Evolutionary conservation across 2,888 invertebrate genomes (phyloP).

Genomic region (Dryadula phaetusa): DNA sequence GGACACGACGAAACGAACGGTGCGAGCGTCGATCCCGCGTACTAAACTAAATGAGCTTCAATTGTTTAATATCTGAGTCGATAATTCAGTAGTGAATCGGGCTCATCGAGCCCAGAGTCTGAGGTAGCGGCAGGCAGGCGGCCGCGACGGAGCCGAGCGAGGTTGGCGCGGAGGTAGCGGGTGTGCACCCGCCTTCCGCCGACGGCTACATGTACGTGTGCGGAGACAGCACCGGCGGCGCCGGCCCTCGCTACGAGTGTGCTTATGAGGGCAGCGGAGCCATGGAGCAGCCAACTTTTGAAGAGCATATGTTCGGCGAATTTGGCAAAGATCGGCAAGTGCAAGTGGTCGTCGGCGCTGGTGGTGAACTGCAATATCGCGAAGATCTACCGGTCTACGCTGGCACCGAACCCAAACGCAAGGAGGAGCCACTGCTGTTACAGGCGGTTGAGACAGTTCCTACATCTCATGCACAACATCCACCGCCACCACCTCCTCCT

Average conservation of each 20-base stretch:
- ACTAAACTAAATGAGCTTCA: conserved; percentile 77
- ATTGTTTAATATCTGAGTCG: conserved; percentile 77
- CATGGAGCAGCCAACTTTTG: conserved; percentile 89
- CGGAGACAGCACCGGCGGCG: conserved; percentile 64
- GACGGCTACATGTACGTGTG: conserved; percentile 81
- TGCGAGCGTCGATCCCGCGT: conserved; percentile 78
- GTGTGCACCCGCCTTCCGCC: conserved; percentile 76
- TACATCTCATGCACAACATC: conserved; percentile 57
- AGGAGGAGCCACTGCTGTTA: conserved; percentile 74
- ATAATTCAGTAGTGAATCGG: conserved; percentile 61
- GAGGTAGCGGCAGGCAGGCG: conserved; percentile 57
- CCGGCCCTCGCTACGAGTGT: conserved; percentile 74
- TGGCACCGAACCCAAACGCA: conserved; percentile 64
- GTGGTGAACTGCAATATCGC: conserved; percentile 80
- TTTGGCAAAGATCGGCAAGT: conserved; percentile 85
- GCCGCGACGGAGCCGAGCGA: conserved; percentile 79
- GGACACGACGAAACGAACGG: conserved; percentile 80
- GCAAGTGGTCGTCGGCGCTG: conserved; percentile 77
- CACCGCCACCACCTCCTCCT: conserved; percentile 70
- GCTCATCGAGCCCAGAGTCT: conserved; percentile 54
- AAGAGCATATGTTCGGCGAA: conserved; percentile 92
- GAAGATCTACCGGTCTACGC: conserved; percentile 74
- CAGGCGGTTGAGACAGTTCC: conserved; percentile 68
- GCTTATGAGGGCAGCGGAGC: conserved; percentile 65
- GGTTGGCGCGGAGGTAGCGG: conserved; percentile 78